Evolutionary conservation across 1,140 invertebrate genomes (phyloP), one percentile per base, ranked within the genome.

Genomic region (Drosophila navojoa): DNA sequence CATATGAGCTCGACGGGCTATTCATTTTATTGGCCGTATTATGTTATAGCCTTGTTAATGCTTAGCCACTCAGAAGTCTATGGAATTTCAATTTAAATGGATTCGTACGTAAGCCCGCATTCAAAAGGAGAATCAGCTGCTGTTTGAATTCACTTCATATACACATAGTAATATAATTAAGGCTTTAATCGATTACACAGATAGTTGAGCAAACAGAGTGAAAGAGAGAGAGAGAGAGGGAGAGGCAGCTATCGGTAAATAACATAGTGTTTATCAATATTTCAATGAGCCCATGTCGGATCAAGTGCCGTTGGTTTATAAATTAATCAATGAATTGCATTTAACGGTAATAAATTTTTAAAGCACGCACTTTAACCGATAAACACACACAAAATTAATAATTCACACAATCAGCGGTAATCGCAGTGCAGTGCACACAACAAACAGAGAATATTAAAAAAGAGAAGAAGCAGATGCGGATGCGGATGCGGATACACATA

Each of bases 111-210:
- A 66, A 67, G 59, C 22, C 35, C 19, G 13, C 44, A 62, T 22
- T 60, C 45, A 50, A 38, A 13, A n/a, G 47, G 15, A 19, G 16
- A 32, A 32, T 19, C 15, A 9, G 6, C 44, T 35, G 7, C 47
- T 6, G 44, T 16, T 62, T 78, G 58, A 67, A 52, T 61, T 22
- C 32, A 67, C 35, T 38, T 11, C 35, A 59, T 54, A 49, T 22
- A 3, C 19, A 40, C 67, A 62, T 58, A 76, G 77, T 79, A 58
- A 82, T 77, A 87, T 73, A 82, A 79, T 79, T 67, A 82, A 64
- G 29, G 45, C 45, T 58, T 49, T 9, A 70, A 70, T 61, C 29
- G 61, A 22, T 25, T 66, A 71, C 10, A 52, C 68, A 71, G 44
- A 52, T 58, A 64, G 50, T 62, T 55, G 4, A 45, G 52, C 54